phyloP scores from a whole-genome alignment of 2,797 vertebrate species.

The Sebastes matsubarae region DNA sequence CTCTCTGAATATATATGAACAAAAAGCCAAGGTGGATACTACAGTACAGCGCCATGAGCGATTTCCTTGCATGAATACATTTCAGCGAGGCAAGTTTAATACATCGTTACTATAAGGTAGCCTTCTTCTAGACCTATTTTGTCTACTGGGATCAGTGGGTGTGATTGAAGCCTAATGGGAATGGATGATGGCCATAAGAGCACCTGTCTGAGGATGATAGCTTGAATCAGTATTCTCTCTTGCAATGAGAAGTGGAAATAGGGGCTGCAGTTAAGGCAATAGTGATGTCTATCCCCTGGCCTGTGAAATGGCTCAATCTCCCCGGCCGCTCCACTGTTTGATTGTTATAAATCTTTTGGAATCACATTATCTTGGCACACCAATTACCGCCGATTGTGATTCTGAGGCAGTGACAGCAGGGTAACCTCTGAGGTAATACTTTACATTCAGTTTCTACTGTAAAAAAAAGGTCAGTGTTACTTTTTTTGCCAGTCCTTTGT shows the following conservation, averaged over 20 bases:
- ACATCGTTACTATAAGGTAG: slow-evolving; percentile 35
- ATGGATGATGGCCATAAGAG: slow-evolving; percentile 74
- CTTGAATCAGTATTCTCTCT: slow-evolving; percentile 75
- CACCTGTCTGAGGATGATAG: slow-evolving; percentile 75
- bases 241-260: slow-evolving; percentile 75
- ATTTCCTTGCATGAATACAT: slow-evolving; percentile 31
- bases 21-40: slow-evolving; percentile 26
- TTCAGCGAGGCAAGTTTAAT: slow-evolving; percentile 27
- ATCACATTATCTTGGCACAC: slow-evolving; percentile 68
- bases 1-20: slow-evolving; percentile 20
- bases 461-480: slow-evolving; percentile 6
- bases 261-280: slow-evolving; percentile 64
- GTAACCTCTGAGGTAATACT: slow-evolving; percentile 8
- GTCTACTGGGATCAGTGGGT: slow-evolving; percentile 59
- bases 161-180: slow-evolving; percentile 75
- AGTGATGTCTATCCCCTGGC: slow-evolving; percentile 67
- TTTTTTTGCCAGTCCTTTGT: slow-evolving; percentile 6
- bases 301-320: slow-evolving; percentile 80
- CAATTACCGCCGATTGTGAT: slow-evolving; percentile 54
- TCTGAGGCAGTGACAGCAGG: slow-evolving; percentile 16
- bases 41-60: neutral
- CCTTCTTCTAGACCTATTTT: slow-evolving; percentile 51
- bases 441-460: slow-evolving; percentile 5
- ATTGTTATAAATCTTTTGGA: slow-evolving; percentile 78
- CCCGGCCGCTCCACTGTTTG: slow-evolving; percentile 52